Percentiles rank a stretch among this genome's conserved stretches.
These are phyloP conservation scores for Drusus annulatus DNA, from an alignment of 1,140 invertebrate species.

Conservation along the genomic window DNA sequence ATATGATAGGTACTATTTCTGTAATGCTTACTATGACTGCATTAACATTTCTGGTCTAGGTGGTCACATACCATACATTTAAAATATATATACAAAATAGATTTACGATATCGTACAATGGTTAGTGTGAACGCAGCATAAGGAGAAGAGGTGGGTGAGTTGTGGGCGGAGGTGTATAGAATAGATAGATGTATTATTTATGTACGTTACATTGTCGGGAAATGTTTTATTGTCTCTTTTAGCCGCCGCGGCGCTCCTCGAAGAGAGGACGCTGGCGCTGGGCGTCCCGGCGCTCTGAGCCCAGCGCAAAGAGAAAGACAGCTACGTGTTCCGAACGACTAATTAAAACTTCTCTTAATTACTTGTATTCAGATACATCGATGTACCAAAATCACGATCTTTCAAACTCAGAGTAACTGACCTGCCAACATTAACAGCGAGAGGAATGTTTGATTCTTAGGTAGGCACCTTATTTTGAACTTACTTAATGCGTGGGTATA, in stretches of 20 bases:
- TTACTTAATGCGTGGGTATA: no score
- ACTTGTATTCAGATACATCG: slow-evolving; percentile 22
- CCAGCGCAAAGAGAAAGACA: background rate
- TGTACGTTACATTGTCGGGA: slow-evolving; percentile 58
- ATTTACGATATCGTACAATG: no score
- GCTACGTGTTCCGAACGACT: slow-evolving; percentile 21
- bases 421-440: no score
- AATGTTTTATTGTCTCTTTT: slow-evolving; percentile 60
- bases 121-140: background rate
- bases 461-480: no score
- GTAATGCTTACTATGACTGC: no score
- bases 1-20: no score
- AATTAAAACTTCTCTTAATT: slow-evolving; percentile 41
- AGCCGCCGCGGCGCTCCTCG: slow-evolving; percentile 14
- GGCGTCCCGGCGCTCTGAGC: background rate
- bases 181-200: slow-evolving; percentile 60
- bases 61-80: no score
- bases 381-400: background rate
- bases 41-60: no score
- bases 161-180: slow-evolving; percentile 21
- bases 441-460: no score
- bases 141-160: background rate
- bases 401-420: no score
- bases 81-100: no score
- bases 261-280: slow-evolving; percentile 1